A percentile compares a stretch with the other conserved stretches of the same genome.
Conservation (phyloP, 92 coral and sea anemone genomes). For the Zoanthus solanderi region DNA sequence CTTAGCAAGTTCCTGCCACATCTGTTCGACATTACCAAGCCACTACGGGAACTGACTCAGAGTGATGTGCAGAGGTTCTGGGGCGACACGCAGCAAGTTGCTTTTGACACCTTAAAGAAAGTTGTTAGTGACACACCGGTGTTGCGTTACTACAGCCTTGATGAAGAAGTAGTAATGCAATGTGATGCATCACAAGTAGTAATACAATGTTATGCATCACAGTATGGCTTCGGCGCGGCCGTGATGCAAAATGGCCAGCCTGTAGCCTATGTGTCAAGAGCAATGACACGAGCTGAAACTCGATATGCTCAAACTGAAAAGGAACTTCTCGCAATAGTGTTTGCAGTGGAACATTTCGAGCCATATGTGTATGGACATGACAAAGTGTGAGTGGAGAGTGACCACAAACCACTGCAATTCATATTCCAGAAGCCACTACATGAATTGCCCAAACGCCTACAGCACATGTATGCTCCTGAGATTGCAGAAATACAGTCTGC, state of each 20-base stretch:
- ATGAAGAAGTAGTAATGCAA: slow-evolving; percentile 65
- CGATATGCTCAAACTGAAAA: slow-evolving; percentile 62
- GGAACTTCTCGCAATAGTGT: slow-evolving; percentile 64
- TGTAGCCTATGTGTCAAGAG: slow-evolving; percentile 69
- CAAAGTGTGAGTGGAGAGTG: slow-evolving; percentile 53
- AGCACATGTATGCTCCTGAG: too few species aligned
- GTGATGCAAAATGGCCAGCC: slow-evolving; percentile 67
- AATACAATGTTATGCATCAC: background rate
- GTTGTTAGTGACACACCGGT: slow-evolving; percentile 57
- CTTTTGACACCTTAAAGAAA: slow-evolving; percentile 39
- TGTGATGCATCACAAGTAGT: slow-evolving; percentile 23
- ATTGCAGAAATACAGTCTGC: too few species aligned
- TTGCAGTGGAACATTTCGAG: slow-evolving; percentile 42
- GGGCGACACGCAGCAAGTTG: slow-evolving; percentile 56
- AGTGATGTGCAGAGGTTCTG: slow-evolving; percentile 44
- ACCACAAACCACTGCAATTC: slow-evolving; percentile 49
- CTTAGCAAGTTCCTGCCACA: background rate
- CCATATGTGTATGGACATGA: slow-evolving; percentile 45
- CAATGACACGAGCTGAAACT: slow-evolving; percentile 66
- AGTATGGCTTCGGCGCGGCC: slow-evolving; percentile 44
- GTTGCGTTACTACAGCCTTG: slow-evolving; percentile 55
- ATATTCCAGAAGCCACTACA: too few species aligned
- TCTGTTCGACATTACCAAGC: slow-evolving; percentile 64
- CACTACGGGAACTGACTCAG: slow-evolving; percentile 63
- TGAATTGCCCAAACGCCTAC: too few species aligned